Percentiles rank a stretch among this genome's conserved stretches.
Conservation (phyloP, 2,888 invertebrate genomes). For the Cheilosia vernalis region DNA sequence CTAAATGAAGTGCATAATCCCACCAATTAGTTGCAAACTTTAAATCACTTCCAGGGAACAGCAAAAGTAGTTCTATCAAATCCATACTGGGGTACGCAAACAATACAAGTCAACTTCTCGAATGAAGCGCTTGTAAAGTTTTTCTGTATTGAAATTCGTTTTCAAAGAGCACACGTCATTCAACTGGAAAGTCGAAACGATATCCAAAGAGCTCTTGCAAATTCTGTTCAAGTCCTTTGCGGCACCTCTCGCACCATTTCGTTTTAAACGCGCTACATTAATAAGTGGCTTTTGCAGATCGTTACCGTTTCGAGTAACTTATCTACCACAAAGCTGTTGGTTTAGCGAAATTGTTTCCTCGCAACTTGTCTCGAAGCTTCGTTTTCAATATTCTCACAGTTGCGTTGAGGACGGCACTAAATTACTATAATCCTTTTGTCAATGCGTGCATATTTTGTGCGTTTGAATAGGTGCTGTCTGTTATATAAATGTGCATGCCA, state of each 20-base stretch:
- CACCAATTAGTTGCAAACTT: no score
- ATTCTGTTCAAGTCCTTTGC: background rate
- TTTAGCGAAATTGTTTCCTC: conserved; percentile 42
- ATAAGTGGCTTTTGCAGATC: conserved; percentile 37
- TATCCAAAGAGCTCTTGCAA: background rate
- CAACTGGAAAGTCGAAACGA: background rate
- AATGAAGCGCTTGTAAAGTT: background rate
- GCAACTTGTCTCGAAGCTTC: background rate
- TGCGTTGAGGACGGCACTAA: conserved; percentile 36
- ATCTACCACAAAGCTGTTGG: conserved; percentile 37
- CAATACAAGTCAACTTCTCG: background rate
- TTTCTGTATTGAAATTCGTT: background rate
- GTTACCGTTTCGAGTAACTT: conserved; percentile 46
- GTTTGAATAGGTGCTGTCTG: conserved; percentile 11
- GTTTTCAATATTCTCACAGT: background rate
- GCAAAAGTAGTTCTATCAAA: no score
- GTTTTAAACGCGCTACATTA: conserved; percentile 2
- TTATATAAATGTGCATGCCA: conserved; percentile 42
- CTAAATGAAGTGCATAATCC: no score
- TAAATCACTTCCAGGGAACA: no score
- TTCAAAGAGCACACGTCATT: background rate
- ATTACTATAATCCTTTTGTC: conserved; percentile 55
- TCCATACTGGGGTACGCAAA: background rate
- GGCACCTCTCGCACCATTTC: background rate
- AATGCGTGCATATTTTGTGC: conserved; percentile 43